Conservation (phyloP, 2,113 vertebrate species). For the Atlantisia rogersi region DNA sequence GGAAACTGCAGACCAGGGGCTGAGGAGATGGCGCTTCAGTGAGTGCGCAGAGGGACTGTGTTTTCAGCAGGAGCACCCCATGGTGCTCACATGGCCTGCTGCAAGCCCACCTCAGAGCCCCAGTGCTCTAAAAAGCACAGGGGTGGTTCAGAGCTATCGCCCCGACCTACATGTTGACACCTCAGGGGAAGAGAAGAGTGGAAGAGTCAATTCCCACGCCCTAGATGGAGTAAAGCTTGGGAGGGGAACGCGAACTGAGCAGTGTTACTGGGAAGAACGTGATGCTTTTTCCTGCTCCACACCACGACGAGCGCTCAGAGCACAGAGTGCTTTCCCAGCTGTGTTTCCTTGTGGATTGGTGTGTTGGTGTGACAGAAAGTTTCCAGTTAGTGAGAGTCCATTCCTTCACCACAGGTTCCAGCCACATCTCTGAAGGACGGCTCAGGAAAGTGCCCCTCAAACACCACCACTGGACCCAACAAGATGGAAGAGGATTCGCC, state of each 20-base stretch:
- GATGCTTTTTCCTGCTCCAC: background rate
- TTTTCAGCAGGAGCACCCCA: background rate
- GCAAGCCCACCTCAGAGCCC: background rate
- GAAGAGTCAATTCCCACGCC: no score
- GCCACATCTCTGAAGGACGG: background rate
- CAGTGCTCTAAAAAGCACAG: accelerated
- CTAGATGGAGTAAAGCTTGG: no score
- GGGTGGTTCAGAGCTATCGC: background rate
- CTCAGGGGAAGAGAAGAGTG: no score
- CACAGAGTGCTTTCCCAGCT: background rate
- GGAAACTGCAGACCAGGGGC: background rate
- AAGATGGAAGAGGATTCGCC: background rate
- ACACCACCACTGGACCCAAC: background rate
- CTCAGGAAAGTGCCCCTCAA: background rate
- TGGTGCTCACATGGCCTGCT: no score
- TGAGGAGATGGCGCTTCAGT: accelerated
- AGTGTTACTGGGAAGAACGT: no score
- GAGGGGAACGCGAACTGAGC: no score
- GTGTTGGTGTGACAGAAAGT: background rate
- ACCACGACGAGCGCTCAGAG: background rate
- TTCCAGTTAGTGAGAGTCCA: background rate
- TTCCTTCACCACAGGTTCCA: background rate
- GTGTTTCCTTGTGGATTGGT: background rate
- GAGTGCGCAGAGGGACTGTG: background rate
- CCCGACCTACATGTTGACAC: no score